Base-by-base conservation (phyloP, 2,113 vertebrate genomes). In the Megaceryle torquata region DNA sequence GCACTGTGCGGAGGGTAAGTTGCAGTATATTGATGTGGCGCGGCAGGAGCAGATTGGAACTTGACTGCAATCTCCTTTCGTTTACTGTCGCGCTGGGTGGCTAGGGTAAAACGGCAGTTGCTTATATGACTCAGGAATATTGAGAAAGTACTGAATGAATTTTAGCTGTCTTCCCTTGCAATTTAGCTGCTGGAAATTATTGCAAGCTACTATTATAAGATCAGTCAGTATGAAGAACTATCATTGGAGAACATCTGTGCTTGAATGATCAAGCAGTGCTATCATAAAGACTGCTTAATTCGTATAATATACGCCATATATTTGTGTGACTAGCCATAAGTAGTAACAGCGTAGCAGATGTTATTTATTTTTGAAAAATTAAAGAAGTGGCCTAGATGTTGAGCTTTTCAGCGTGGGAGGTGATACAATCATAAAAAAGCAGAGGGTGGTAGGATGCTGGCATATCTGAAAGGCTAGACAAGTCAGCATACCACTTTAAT, bases 171-270 rank as follows among this genome's bases (percentile, higher is more conserved):
- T 93, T 94, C 21, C 24, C 19, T 53, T 86, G 91, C 82, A 95
- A 78, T 96, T 96, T 95, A 95, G 88, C 91, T 88, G 88, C 82
- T 95, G 86, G 95, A 91, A 93, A 56, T 90, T 88, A 82, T 69
- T 86, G 48, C 2, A 13, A 83, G 57, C 39, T 67, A 13, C 56
- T 68, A 81, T 88, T 35, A 6, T 75, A 88, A 78, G 72, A 93
- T 89, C 75, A 91, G 56, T 72, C 35, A 53, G 76, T 77, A 75
- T 90, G 43, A 93, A 83, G 85, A 88, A 64, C 33, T 56, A 28
- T 75, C 3, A 0, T 60, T 83, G 84, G 57, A 86, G 88, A 90
- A 88, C 92, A 95, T 88, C 80, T 95, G 92, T 86, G 72, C 88
- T 95, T 88, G 81, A 92, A 88, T 79, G 86, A 90, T 94, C 80